phyloP scores from a whole-genome alignment of 2,797 vertebrate species.

The Cygnus olor region DNA sequence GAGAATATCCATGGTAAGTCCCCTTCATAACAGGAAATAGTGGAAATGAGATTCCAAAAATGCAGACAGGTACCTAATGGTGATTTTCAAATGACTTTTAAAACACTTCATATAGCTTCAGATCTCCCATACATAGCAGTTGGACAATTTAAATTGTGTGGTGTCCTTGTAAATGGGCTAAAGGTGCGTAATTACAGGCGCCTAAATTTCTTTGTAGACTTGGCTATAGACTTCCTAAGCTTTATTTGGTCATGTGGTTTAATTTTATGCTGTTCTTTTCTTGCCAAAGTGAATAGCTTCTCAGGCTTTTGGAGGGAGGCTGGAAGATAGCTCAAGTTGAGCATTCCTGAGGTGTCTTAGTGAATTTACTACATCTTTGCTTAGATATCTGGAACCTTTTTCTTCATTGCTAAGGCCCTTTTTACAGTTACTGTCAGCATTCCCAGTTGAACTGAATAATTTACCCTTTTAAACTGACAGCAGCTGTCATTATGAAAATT shows the following conservation, averaged over 20 bases:
- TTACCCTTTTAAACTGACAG: slow-evolving; percentile 75
- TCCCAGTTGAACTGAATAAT: slow-evolving; percentile 68
- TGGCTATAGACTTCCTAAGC: neutral
- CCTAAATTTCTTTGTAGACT: neutral
- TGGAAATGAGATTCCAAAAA: neutral
- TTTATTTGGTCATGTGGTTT: neutral
- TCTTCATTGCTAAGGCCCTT: slow-evolving; percentile 36
- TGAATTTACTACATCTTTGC: slow-evolving; percentile 14
- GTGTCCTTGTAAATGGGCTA: neutral
- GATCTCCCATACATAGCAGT: neutral
- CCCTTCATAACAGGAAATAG: neutral
- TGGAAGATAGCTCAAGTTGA: neutral
- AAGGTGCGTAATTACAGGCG: neutral
- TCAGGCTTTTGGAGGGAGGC: neutral
- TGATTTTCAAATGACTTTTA: neutral
- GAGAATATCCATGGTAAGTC: fast-evolving
- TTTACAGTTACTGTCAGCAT: slow-evolving; percentile 64
- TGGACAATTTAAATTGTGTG: neutral
- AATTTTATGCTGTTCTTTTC: neutral
- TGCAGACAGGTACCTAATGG: neutral
- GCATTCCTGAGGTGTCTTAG: neutral
- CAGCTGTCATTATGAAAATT: slow-evolving; percentile 76
- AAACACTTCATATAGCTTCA: fast-evolving
- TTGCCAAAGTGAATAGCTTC: neutral
- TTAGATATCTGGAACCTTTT: slow-evolving; percentile 24